These are phyloP conservation scores for Paguma larvata DNA, from an alignment of 2,797 vertebrate genomes.

Conservation along the genomic window DNA sequence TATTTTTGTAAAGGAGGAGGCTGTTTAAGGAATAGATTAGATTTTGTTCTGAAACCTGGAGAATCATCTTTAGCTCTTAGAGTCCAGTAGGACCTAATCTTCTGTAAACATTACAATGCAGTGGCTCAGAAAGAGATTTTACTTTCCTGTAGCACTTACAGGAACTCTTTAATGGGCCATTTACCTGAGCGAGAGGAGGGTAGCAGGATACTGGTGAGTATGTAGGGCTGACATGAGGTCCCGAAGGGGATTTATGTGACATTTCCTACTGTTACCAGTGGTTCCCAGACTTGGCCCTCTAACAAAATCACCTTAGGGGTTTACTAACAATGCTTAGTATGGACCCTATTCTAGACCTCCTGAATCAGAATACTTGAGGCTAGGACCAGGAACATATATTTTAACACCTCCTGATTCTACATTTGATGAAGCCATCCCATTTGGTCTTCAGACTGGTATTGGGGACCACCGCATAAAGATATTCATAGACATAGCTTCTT, in stretches of 20 bases:
- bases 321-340: not conserved
- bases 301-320: not conserved
- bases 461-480: not conserved
- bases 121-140: not conserved
- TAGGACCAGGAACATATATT: not conserved
- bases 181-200: not conserved
- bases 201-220: not conserved
- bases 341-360: not conserved
- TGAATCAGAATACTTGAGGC: not conserved
- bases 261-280: not conserved
- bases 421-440: not conserved
- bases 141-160: not conserved
- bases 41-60: conserved; percentile 22
- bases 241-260: not conserved
- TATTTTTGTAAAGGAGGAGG: not conserved
- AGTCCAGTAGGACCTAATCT: not conserved
- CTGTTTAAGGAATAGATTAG: not conserved
- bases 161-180: not conserved
- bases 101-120: not conserved
- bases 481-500: not conserved
- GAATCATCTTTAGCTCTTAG: not conserved
- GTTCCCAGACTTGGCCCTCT: not conserved
- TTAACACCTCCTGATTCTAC: not conserved
- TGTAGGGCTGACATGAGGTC: not conserved
- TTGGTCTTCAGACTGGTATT: not conserved